Conservation (phyloP, 2,888 invertebrate species). For the Apeira syringaria region DNA sequence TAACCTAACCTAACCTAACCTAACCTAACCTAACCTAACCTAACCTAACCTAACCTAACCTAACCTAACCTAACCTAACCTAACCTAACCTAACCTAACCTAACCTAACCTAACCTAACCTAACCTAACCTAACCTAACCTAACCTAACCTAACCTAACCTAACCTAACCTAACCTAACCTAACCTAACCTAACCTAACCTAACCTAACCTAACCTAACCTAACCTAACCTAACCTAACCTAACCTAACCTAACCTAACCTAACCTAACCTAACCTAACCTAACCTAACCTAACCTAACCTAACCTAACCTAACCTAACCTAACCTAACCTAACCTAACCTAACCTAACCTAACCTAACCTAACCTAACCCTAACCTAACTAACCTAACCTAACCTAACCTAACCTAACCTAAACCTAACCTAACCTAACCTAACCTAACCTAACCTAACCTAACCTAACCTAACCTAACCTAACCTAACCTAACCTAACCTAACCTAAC, state of each 20-base stretch:
- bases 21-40: constrained; percentile 32
- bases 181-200: constrained; percentile 8
- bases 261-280: constrained; percentile 10
- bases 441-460: constrained; percentile 13
- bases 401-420: constrained; percentile 13
- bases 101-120: constrained; percentile 30
- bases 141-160: constrained; percentile 5
- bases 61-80: constrained; percentile 28
- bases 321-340: constrained; percentile 9
- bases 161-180: constrained; percentile 8
- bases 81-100: constrained; percentile 24
- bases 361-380: constrained; percentile 10
- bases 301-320: constrained; percentile 11
- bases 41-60: constrained; percentile 32
- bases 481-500: constrained; percentile 7
- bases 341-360: constrained; percentile 13
- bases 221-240: constrained; percentile 10
- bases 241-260: constrained; percentile 12
- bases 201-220: constrained; percentile 7
- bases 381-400: constrained; percentile 13
- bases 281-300: constrained; percentile 3
- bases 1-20: constrained; percentile 34
- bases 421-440: constrained; percentile 10
- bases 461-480: constrained; percentile 14
- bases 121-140: constrained; percentile 27